These are phyloP conservation scores for Corvus hawaiiensis DNA, from an alignment of 2,113 vertebrate species.

Conservation along the genomic window DNA sequence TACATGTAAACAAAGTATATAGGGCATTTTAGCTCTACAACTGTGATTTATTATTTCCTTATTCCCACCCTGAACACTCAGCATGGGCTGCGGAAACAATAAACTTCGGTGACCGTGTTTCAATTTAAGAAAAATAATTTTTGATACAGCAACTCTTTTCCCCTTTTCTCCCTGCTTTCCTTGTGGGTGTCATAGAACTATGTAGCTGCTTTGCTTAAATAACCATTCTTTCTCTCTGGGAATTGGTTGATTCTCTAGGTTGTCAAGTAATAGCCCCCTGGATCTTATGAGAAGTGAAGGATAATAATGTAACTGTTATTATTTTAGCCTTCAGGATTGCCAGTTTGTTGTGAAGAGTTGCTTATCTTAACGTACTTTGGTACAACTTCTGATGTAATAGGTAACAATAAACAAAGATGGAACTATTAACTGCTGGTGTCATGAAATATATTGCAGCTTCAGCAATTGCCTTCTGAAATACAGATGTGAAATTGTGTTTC, in stretches of 20 bases:
- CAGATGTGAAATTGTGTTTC: neutral
- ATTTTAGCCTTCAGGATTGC: neutral
- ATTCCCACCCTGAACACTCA: neutral
- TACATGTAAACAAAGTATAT: neutral
- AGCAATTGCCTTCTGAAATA: neutral
- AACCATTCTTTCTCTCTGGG: neutral
- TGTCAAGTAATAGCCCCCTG: neutral
- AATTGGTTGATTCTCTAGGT: neutral
- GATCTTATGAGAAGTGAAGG: neutral
- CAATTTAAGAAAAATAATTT: neutral
- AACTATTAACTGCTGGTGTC: neutral
- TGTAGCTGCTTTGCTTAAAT: neutral
- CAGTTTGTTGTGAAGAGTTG: neutral
- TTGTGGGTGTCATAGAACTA: neutral
- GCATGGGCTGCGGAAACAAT: neutral
- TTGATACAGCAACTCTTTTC: neutral
- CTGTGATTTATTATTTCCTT: neutral
- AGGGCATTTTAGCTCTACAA: neutral
- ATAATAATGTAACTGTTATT: neutral
- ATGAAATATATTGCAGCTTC: neutral
- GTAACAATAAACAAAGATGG: neutral
- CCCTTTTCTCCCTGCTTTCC: neutral
- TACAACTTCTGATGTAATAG: neutral
- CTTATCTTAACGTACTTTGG: neutral
- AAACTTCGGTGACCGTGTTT: neutral